A percentile compares a stretch with the other conserved stretches of the same genome.
phyloP scores from a whole-genome alignment of 2,797 vertebrate species.

The Gymnopithys bicolor region DNA sequence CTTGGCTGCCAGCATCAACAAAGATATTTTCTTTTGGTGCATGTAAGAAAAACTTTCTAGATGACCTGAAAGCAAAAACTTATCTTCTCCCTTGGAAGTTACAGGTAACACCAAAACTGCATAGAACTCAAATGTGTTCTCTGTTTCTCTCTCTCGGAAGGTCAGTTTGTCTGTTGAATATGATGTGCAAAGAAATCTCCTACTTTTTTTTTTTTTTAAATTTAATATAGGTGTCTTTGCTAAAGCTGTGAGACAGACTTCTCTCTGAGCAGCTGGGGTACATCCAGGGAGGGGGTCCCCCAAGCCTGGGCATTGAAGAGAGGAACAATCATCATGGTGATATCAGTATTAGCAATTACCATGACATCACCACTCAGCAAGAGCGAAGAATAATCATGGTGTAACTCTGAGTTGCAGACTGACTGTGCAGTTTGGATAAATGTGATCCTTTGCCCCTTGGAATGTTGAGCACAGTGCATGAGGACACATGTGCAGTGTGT shows the following conservation, averaged over 20 bases:
- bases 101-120: neutral
- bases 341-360: neutral
- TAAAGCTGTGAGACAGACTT: neutral
- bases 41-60: neutral
- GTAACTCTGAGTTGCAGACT: neutral
- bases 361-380: neutral
- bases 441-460: neutral
- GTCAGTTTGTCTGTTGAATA: neutral
- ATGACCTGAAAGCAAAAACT: neutral
- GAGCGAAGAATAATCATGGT: neutral
- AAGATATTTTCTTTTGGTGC: neutral
- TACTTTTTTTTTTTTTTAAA: too few species aligned
- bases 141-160: neutral
- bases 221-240: neutral
- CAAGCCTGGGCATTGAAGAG: neutral
- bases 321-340: neutral
- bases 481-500: rapidly evolving
- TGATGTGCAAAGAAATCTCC: neutral
- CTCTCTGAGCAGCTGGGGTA: neutral
- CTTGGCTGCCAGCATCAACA: neutral
- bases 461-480: neutral
- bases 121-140: neutral
- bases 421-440: neutral
- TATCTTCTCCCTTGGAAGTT: neutral
- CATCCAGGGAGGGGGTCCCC: neutral